Percentiles rank a stretch among this genome's conserved stretches.
phyloP scores from a whole-genome alignment of 1,140 invertebrate genomes.

The Schlechtendalia chinensis region DNA sequence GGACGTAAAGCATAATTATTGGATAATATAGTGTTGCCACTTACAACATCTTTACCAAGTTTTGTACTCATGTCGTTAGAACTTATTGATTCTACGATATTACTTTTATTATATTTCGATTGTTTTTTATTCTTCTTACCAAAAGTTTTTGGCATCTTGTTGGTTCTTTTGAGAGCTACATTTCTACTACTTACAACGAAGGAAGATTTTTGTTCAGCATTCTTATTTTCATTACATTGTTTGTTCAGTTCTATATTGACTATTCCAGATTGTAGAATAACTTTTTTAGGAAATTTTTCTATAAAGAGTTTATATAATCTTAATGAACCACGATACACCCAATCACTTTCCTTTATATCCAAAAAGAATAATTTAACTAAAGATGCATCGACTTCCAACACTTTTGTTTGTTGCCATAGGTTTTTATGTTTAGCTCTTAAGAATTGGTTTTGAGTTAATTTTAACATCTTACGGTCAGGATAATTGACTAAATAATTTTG shows the following conservation, averaged over 20 bases:
- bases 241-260: too few relatives aligned
- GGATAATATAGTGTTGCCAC: background rate
- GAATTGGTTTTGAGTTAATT: constrained; percentile 74
- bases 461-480: constrained; percentile 89
- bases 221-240: too few relatives aligned
- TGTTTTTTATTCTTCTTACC: background rate
- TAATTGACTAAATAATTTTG: constrained; percentile 79
- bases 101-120: too few relatives aligned
- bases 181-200: background rate
- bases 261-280: too few relatives aligned
- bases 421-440: constrained; percentile 88
- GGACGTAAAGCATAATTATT: background rate
- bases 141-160: background rate
- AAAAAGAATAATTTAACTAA: constrained; percentile 84
- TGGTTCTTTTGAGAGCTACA: too few relatives aligned
- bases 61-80: too few relatives aligned
- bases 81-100: too few relatives aligned
- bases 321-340: constrained; percentile 91
- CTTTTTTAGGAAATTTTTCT: too few relatives aligned
- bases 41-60: too few relatives aligned
- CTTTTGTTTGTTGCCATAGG: constrained; percentile 75
- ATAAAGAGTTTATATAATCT: constrained; percentile 61
- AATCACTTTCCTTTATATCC: constrained; percentile 75
- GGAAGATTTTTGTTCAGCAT: background rate
- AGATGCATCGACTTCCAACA: constrained; percentile 81